A percentile compares a stretch with the other conserved stretches of the same genome.
These are phyloP conservation scores for Pelobates fuscus DNA, from an alignment of 2,113 vertebrate species.

Conservation along the genomic window DNA sequence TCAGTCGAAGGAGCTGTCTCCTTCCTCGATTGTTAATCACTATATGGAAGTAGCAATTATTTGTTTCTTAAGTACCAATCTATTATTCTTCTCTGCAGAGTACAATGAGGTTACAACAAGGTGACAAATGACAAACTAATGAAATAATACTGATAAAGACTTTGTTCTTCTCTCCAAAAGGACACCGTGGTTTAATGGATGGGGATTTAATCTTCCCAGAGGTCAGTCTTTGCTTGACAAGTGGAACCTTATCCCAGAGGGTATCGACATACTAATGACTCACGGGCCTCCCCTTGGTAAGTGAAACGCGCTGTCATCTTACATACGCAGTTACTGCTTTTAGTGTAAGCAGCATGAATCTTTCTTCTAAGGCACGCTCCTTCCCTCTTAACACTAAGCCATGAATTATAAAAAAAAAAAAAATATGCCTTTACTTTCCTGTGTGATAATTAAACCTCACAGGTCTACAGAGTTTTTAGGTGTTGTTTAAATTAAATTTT, in stretches of 20 bases:
- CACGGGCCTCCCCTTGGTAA: slow-evolving; percentile 96
- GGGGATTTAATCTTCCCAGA: slow-evolving; percentile 97
- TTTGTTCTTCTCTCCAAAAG: slow-evolving; percentile 70
- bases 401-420: slow-evolving; percentile 50
- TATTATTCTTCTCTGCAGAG: neutral
- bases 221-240: slow-evolving; percentile 98
- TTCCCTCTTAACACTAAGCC: slow-evolving; percentile 31
- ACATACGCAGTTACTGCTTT: slow-evolving; percentile 41
- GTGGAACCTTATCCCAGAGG: slow-evolving; percentile 96
- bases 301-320: slow-evolving; percentile 59
- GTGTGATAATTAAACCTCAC: slow-evolving; percentile 58
- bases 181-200: slow-evolving; percentile 99
- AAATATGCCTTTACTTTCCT: slow-evolving; percentile 53
- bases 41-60: neutral
- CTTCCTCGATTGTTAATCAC: neutral
- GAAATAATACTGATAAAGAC: slow-evolving; percentile 21
- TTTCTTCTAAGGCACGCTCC: slow-evolving; percentile 7
- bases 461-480: slow-evolving; percentile 56
- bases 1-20: neutral
- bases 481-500: slow-evolving; percentile 60
- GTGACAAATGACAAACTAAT: slow-evolving; percentile 4
- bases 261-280: slow-evolving; percentile 98
- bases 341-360: slow-evolving; percentile 19
- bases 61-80: neutral
- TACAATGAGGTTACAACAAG: slow-evolving; percentile 2